phyloP scores from a whole-genome alignment of 1,140 invertebrate species.

The Adoxophyes honmai region DNA sequence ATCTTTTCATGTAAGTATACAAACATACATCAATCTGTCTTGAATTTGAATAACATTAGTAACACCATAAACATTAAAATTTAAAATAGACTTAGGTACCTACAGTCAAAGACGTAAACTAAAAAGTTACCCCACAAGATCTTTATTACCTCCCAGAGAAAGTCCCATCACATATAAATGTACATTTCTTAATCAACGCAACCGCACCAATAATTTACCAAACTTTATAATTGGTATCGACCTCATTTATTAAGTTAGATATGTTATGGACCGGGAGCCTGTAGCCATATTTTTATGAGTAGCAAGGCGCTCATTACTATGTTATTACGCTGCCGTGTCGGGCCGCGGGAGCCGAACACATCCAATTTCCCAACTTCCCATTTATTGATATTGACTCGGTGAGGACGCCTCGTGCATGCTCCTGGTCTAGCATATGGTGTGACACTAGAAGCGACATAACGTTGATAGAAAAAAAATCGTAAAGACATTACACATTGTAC shows the following conservation, averaged over 20 bases:
- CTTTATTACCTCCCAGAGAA: no score
- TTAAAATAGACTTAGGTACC: no score
- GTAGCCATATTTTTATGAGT: conserved; percentile 70
- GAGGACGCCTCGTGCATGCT: conserved; percentile 59
- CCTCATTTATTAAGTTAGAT: conserved; percentile 48
- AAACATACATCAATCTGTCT: no score
- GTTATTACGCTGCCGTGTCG: conserved; percentile 64
- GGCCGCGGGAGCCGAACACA: conserved; percentile 65
- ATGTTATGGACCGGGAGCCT: conserved; percentile 62
- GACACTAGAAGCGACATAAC: conserved; percentile 28
- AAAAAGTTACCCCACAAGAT: no score
- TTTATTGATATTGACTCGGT: conserved; percentile 75
- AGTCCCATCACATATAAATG: no score
- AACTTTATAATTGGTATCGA: neutral
- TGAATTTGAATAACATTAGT: no score
- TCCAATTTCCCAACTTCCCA: conserved; percentile 74
- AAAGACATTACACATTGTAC: no score
- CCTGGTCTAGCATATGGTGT: conserved; percentile 20
- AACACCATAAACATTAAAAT: no score
- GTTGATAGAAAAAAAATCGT: conserved; percentile 11
- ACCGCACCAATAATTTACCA: neutral
- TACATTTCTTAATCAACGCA: neutral
- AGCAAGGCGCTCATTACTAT: conserved; percentile 69
- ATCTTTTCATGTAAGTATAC: no score
- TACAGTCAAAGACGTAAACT: no score